Base-by-base conservation (phyloP, 2,113 vertebrate genomes). In the Prionailurus bengalensis region DNA sequence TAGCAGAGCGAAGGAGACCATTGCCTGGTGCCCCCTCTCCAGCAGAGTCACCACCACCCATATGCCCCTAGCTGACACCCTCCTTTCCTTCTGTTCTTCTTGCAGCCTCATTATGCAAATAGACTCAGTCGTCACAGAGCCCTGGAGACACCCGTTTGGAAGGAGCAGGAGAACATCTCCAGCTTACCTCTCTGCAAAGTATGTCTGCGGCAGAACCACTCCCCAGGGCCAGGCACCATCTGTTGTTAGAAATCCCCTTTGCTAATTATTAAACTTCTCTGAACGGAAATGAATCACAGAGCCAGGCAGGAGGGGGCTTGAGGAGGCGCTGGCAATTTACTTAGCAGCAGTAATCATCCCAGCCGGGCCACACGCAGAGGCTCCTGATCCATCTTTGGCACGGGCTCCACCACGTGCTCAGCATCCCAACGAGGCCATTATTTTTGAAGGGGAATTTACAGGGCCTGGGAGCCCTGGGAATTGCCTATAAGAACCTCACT, bases 261-360 rank as follows among this genome's bases (percentile, higher is more conserved):
- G 97, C 95, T 98, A 97, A 98, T 98, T 97, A 96, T 96, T 96
- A 96, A 96, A 97, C 87, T 48, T 70, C 96, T 98, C 97, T 58
- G 88, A 97, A 73, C 0, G 39, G 89, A 96, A 96, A 97, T 97
- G 97, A 98, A 98, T 98, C 97, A 98, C 4, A 4, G n/a, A 96
- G 63, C 33, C 61, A 58, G 76, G 71, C 36, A 63, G 91, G 82
- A 76, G 81, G 80, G 71, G 84, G 29, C 13, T 84, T 29, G 90
- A 82, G 88, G 87, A 95, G 91, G 84, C 1, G 0, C 76, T 82
- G 97, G 96, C 76, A 92, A 73, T 65, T 70, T 94, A 86, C 92
- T 97, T 88, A 86, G 96, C 10, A 5, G 81, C 0, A 48, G 79
- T 93, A 76, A 86, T 27, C 51, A 83, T 79, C 86, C 61, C 21